phyloP scores from a whole-genome alignment of 2,797 vertebrate genomes.

The Pipistrellus pipistrellus region DNA sequence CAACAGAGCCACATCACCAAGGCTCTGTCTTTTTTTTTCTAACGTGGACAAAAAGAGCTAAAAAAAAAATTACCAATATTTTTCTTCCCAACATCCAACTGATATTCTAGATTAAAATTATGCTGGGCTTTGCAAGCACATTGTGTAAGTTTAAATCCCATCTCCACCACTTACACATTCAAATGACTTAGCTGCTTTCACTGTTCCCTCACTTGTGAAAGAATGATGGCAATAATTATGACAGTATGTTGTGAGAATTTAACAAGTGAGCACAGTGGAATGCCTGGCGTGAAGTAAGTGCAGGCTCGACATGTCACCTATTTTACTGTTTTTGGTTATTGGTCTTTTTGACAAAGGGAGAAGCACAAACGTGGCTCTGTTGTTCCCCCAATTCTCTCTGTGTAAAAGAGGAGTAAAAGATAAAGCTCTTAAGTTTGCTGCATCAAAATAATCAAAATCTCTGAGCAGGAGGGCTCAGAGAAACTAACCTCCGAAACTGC shows the following conservation, averaged over 20 bases:
- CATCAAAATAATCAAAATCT: constrained; percentile 21
- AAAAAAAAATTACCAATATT: constrained; percentile 16
- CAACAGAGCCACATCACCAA: not conserved
- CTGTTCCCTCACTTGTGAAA: not conserved
- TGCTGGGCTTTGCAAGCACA: not conserved
- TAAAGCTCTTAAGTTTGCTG: not conserved
- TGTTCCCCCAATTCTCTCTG: not conserved
- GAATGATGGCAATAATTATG: not conserved
- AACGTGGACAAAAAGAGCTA: not conserved
- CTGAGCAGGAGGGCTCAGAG: not conserved
- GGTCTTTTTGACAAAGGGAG: not conserved
- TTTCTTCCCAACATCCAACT: not conserved
- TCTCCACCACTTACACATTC: not conserved
- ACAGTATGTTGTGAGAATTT: not conserved
- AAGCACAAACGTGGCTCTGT: constrained; percentile 14
- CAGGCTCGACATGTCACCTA: not conserved
- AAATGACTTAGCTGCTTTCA: not conserved
- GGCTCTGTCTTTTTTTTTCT: not conserved
- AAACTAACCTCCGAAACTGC: not conserved
- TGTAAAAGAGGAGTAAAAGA: not conserved
- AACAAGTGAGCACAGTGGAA: not conserved
- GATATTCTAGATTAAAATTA: not conserved
- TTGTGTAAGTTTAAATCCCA: not conserved
- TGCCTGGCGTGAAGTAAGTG: not conserved
- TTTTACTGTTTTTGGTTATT: not conserved